Evolutionary conservation across 2,113 vertebrate species (phyloP), one percentile per base, ranked within the genome.

Genomic region (Pomatorhinus ruficollis): DNA sequence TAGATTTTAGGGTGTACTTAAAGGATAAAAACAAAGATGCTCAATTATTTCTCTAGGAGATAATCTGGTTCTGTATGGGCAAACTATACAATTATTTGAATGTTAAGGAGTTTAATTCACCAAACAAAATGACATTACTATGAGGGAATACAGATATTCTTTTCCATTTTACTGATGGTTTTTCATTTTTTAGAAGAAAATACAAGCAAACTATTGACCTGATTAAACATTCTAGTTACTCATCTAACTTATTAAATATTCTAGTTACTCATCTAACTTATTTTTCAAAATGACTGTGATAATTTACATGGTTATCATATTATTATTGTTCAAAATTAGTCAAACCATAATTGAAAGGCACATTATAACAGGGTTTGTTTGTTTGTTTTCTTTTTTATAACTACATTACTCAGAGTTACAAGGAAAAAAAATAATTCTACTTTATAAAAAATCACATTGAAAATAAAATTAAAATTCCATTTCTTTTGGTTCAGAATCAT

Each of bases 391-490:
- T 47, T 47, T 47, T 12, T 47, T 45, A 44, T 45, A 50, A 20
- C 8, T 31, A 27, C 6, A 1, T 78, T 52, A 28, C 2, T 77
- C 44, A 49, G 19, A 89, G 65, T 57, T 78, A 60, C 11, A 74
- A 49, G 1, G 15, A 35, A 80, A 45, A 6, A 45, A 6, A 8
- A 33, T 64, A 57, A 65, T 50, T 52, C 86, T 61, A 59, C 7
- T 89, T 96, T 49, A 77, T 20, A 94, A 93, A n/a, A 35, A 5
- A 70, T n/a, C 30, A 68, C 4, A 1, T 42, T 59, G 18, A 90
- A 90, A 84, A 69, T 68, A 90, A 95, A 97, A 88, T 14, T 60
- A 89, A 92, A 89, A 91, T 93, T 84, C 65, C 2, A 44, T 75
- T 92, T 89, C 11, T 94, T 86, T 80, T 37, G 7, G 57, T 91